Evolutionary conservation across 2,797 vertebrate species (phyloP), one percentile per base, ranked within the genome.

Genomic region (Centroberyx gerrardi): DNA sequence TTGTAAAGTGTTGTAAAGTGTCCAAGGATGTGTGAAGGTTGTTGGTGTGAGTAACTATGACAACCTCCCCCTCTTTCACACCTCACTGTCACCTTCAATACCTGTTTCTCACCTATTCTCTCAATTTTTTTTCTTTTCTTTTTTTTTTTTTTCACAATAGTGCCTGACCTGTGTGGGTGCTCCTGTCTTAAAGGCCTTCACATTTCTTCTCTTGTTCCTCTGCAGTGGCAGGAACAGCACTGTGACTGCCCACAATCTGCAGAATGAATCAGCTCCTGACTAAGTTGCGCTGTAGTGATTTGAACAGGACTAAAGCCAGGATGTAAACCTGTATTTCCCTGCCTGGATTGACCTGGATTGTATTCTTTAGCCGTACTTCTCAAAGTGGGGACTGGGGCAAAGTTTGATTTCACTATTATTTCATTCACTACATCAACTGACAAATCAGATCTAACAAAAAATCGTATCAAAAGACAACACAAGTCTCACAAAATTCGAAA

Each of bases 341-440:
- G n/a, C n/a, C n/a, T n/a, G 53, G 53, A 78, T 69, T 75, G 49
- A 44, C 71, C 60, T 72, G 60, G 78, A n/a, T n/a, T n/a, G 78
- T 75, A 8, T 8, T 8, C 5, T 36, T 36, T 36, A 36, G 33
- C 33, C 5, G 33, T 33, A 6, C 4, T 68, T 60, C 33, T 46
- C 64, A 49, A 4, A 69, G 64, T 27, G 48, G 5, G 31, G 77
- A 69, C 52, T 42, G 22, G n/a, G n/a, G n/a, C n/a, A n/a, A n/a
- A n/a, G n/a, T n/a, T n/a, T n/a, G n/a, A 76, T 71, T 65, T 54
- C 42, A 54, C 28, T 51, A 7, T 51, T 68, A 49, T 46, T 44
- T 31, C 71, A 10, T 69, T 64, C 44, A 28, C 18, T 17, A 4
- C 56, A 28, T 28, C 2, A 62, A 70, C 5, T 31, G 29, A 52